A percentile compares a stretch with the other conserved stretches of the same genome.
Conservation (phyloP, 2,797 vertebrate genomes). For the Natrix natrix region DNA sequence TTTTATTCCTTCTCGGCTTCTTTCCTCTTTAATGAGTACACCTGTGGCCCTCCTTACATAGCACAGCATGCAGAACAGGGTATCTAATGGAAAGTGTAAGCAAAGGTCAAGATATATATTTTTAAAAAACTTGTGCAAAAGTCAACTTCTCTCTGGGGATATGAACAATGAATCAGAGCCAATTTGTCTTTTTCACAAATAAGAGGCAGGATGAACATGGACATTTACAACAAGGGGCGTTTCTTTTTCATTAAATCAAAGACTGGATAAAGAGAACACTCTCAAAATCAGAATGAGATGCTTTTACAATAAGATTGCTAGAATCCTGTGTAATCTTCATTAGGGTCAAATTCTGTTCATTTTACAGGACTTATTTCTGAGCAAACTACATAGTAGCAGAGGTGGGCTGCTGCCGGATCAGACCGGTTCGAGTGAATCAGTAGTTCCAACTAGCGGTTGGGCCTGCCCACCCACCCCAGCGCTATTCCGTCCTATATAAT, state of each 20-base stretch:
- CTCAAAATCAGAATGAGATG: not conserved
- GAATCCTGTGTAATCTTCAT: not conserved
- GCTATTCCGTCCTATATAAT: no score
- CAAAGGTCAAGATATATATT: not conserved
- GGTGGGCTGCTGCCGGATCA: no score
- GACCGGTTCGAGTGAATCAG: no score
- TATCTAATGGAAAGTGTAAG: not conserved
- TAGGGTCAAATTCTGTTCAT: not conserved
- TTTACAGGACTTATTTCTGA: not conserved
- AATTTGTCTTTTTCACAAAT: not conserved
- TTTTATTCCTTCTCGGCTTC: not conserved
- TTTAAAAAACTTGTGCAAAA: not conserved
- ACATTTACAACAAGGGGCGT: not conserved
- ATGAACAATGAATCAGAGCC: not conserved
- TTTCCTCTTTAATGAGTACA: not conserved
- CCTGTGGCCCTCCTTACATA: not conserved
- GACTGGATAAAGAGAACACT: not conserved
- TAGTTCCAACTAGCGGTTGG: no score
- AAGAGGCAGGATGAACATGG: not conserved
- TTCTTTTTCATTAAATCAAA: not conserved
- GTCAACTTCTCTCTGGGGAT: constrained; percentile 12
- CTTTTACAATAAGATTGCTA: not conserved
- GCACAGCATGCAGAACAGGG: not conserved
- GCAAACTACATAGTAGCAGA: not conserved
- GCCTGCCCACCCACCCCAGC: no score